Conservation (phyloP, 1,140 invertebrate species). For the Dreissena rostriformis region DNA sequence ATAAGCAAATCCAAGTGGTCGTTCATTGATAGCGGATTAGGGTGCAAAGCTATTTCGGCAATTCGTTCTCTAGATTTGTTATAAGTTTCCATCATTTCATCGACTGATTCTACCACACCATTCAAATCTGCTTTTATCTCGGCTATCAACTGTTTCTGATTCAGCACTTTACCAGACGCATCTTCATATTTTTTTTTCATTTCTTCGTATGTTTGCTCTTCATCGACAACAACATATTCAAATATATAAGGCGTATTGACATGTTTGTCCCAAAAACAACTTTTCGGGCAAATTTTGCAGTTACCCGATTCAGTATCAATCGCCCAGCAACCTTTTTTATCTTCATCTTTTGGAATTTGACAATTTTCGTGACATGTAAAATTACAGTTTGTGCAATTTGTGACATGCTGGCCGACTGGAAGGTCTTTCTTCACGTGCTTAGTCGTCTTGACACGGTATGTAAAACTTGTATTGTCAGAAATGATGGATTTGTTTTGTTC, state of each 20-base stretch:
- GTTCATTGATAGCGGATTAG: background rate
- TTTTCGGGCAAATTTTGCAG: background rate
- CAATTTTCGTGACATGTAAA: slow-evolving; percentile 4
- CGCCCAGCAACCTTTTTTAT: background rate
- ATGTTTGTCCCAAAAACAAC: background rate
- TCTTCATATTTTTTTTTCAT: background rate
- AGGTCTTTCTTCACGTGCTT: background rate
- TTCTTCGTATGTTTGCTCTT: background rate
- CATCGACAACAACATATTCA: background rate
- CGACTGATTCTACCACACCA: background rate
- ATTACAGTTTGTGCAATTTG: background rate
- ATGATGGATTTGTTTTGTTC: background rate
- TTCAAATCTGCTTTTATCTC: background rate
- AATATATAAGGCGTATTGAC: background rate
- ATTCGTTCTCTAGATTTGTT: background rate
- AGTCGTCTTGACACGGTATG: background rate
- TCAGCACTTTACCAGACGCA: background rate
- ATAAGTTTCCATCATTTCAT: background rate
- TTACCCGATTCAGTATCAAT: background rate
- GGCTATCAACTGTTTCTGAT: background rate
- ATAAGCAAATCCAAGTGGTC: background rate
- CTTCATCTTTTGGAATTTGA: background rate
- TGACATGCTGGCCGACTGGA: background rate
- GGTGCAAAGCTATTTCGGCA: background rate
- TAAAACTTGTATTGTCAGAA: background rate